phyloP scores from a whole-genome alignment of 2,888 invertebrate species.

The Chrysodeixis includens region DNA sequence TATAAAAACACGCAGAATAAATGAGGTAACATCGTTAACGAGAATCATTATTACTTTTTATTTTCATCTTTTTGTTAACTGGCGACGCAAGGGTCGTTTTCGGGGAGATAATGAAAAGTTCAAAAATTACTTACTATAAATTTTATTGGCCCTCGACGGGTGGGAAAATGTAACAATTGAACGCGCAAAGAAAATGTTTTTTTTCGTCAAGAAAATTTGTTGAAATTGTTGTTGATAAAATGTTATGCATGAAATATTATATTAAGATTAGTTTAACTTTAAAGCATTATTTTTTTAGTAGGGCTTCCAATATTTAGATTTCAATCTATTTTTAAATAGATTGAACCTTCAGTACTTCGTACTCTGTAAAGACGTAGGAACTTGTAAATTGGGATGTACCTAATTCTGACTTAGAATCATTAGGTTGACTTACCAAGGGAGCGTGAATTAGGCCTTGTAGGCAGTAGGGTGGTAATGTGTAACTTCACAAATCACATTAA shows the following conservation, averaged over 20 bases:
- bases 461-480: not conserved
- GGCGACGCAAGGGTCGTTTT: not conserved
- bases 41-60: constrained; percentile 39
- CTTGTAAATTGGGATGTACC: no score
- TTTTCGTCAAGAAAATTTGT: not conserved
- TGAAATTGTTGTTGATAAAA: no score
- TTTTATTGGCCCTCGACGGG: not conserved
- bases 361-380: no score
- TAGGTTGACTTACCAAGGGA: not conserved
- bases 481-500: constrained; percentile 25
- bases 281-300: no score
- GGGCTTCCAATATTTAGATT: no score
- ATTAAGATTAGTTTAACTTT: no score
- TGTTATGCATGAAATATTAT: no score
- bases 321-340: no score
- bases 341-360: no score
- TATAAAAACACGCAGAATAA: constrained; percentile 7
- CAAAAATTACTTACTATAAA: constrained; percentile 8
- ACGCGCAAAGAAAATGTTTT: not conserved
- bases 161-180: not conserved
- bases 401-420: not conserved
- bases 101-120: constrained; percentile 4
- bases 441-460: not conserved
- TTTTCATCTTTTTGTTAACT: constrained; percentile 19
- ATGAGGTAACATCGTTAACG: constrained; percentile 17